Conservation (phyloP, 2,113 vertebrate species). For the Camelus bactrianus region DNA sequence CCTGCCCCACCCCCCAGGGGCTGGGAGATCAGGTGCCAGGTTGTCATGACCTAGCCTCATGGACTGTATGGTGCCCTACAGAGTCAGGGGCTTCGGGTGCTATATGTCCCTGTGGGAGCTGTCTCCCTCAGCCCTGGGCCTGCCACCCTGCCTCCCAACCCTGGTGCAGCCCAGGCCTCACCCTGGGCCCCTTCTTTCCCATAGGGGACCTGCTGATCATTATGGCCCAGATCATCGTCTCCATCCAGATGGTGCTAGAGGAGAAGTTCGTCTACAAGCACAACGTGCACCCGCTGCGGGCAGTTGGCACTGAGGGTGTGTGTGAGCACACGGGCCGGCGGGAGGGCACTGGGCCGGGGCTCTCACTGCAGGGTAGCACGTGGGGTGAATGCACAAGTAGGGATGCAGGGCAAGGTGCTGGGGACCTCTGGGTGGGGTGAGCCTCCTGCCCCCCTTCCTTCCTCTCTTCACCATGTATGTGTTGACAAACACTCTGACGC, state of each 20-base stretch:
- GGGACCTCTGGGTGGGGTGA: background rate
- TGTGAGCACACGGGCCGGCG: accelerated
- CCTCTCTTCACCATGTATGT: background rate
- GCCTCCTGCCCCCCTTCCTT: background rate
- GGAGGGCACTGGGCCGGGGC: background rate
- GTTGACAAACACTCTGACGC: background rate
- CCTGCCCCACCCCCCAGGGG: accelerated
- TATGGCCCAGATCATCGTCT: constrained; percentile 94
- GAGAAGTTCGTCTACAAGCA: constrained; percentile 97
- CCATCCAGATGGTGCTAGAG: constrained; percentile 98
- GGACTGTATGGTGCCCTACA: background rate
- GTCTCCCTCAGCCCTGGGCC: background rate
- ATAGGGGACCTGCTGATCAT: constrained; percentile 96
- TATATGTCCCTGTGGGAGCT: background rate
- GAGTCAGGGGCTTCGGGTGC: background rate
- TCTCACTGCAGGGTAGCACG: accelerated
- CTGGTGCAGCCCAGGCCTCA: background rate
- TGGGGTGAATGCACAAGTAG: accelerated
- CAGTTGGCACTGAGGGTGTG: constrained; percentile 95
- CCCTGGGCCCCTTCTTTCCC: background rate
- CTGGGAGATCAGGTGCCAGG: background rate
- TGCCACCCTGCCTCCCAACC: background rate
- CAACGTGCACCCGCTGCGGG: constrained; percentile 93
- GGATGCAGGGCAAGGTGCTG: background rate
- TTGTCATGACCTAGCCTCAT: accelerated